Base-by-base conservation (phyloP, 2,888 invertebrate genomes). In the Caradrina clavipalpis region DNA sequence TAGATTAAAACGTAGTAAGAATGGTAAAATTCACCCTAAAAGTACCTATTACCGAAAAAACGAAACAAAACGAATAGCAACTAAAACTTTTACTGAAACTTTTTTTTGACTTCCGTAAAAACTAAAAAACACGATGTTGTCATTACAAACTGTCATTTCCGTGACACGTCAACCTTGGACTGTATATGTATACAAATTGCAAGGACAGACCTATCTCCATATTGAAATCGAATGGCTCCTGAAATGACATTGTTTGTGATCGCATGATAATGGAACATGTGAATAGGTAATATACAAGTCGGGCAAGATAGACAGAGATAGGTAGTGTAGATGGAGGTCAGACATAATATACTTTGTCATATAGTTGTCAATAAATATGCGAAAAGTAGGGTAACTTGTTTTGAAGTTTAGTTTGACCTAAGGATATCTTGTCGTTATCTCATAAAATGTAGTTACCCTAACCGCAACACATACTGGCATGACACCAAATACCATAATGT, bases 181-280 rank as follows among this genome's bases (percentile, higher is more conserved):
- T 42, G 35, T 59, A 62, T 51, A 26, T 42, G 35, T 59, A 62
- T 51, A 26, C 26, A 51, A 0, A 47, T 58, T 77, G 57, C 82
- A 74, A 84, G 82, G 84, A 62, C 83, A 62, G 55, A 35, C 58
- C 55, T 69, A 84, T 73, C 76, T 66, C 60, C 69, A 69, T 81
- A 79, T 75, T 66, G 70, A 69, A 69, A 76, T 57, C 67, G 69
- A 55, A 70, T 81, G 49, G 72, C 57, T 50, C 57, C 66, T 58
- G 69, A 69, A 73, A 76, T 70, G 71, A 64, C 69, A 67, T 73
- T 69, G 73, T 58, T 68, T 70, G 70, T 75, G 70, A 76, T 81
- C 68, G 84, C 79, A 79, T 84, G 82, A 65, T 81, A 76, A 68
- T 59, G 54, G 64, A 13, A 57, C 67, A 62, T 73, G 53, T 59